Conservation (phyloP, 2,113 vertebrate species). For the Laterallus jamaicensis region DNA sequence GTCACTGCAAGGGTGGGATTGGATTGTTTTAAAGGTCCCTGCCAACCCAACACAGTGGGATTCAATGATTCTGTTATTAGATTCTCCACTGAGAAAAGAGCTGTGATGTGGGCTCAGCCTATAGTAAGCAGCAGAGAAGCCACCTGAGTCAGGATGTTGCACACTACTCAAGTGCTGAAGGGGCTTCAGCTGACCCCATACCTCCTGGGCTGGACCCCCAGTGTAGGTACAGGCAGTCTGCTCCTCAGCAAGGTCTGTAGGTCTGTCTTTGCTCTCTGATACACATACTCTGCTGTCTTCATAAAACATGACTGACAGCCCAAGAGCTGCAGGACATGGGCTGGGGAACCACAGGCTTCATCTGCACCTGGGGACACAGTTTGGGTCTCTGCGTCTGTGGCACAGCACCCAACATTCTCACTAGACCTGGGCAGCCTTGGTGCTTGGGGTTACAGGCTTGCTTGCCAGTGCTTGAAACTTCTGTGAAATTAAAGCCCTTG, state of each 20-base stretch:
- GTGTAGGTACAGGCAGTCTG: neutral
- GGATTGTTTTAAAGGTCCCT: too few species aligned
- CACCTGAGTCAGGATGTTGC: fast-evolving
- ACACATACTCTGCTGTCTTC: neutral
- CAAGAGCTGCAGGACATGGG: fast-evolving
- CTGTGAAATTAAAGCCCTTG: neutral
- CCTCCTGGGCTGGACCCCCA: too few species aligned
- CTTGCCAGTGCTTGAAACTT: neutral
- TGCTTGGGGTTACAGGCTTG: neutral
- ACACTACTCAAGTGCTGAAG: neutral
- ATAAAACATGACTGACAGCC: neutral
- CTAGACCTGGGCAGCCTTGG: neutral
- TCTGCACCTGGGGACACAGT: neutral
- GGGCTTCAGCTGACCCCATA: neutral
- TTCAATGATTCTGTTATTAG: too few species aligned
- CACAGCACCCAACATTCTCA: fast-evolving
- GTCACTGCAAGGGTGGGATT: too few species aligned
- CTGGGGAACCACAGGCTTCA: fast-evolving
- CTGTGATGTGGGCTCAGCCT: fast-evolving
- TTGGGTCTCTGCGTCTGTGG: neutral
- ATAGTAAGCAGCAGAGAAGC: neutral
- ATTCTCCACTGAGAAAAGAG: neutral
- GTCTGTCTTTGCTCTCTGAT: fast-evolving
- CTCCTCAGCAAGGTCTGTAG: neutral
- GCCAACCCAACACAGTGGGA: too few species aligned